Evolutionary conservation across 2,113 vertebrate species (phyloP).

Genomic region (Mustela nigripes): DNA sequence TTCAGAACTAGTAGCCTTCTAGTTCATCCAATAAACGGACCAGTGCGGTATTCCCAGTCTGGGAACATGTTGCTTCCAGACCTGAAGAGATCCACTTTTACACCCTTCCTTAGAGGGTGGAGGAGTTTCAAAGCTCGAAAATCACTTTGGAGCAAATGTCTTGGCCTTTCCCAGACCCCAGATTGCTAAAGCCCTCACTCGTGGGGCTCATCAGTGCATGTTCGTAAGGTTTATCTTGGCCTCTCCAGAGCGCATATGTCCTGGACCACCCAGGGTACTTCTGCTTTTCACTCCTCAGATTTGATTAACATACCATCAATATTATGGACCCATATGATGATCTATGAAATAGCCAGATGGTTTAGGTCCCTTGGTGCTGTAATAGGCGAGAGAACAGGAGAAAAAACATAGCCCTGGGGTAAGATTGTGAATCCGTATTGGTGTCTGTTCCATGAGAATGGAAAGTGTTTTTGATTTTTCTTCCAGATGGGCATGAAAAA

Average conservation of each 20-base stretch:
- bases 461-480: neutral
- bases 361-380: neutral
- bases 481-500: slow-evolving; percentile 21
- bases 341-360: neutral
- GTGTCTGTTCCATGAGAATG: neutral
- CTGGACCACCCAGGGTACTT: neutral
- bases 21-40: neutral
- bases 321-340: neutral
- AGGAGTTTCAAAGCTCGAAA: neutral
- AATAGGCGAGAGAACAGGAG: neutral
- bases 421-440: neutral
- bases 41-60: neutral
- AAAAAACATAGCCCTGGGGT: neutral
- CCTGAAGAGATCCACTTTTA: neutral
- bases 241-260: neutral
- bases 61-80: neutral
- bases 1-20: neutral
- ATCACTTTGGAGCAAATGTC: neutral
- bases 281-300: neutral
- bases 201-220: neutral
- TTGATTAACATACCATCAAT: neutral
- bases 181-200: neutral
- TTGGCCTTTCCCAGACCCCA: neutral
- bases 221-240: neutral
- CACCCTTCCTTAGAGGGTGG: neutral